phyloP scores from a whole-genome alignment of 2,888 invertebrate genomes.

The Cephus pygmeus region DNA sequence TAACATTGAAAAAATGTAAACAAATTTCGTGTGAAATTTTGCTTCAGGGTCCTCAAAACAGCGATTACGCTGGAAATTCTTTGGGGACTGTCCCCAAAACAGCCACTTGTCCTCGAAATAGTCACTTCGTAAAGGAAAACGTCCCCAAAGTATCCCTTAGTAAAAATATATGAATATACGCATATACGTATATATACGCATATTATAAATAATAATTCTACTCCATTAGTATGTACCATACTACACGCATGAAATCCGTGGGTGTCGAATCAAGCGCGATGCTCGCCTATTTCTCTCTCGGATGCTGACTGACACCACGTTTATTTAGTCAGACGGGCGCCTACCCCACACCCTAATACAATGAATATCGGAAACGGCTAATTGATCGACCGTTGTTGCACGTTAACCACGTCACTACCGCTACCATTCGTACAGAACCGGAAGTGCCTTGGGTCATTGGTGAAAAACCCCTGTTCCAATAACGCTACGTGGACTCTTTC shows the following conservation, averaged over 20 bases:
- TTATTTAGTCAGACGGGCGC: slow-evolving; percentile 28
- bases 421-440: neutral
- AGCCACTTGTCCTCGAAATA: no score
- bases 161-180: neutral
- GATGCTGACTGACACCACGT: slow-evolving; percentile 5
- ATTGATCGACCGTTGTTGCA: slow-evolving; percentile 25
- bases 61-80: no score
- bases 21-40: no score
- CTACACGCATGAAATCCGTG: neutral
- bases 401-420: neutral
- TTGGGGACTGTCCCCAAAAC: no score
- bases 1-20: no score
- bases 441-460: neutral
- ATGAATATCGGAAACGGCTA: slow-evolving; percentile 33
- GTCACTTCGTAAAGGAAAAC: no score
- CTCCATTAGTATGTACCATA: neutral
- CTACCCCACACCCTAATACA: slow-evolving; percentile 23
- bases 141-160: no score
- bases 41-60: no score
- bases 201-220: neutral
- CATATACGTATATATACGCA: neutral
- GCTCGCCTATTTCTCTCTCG: slow-evolving; percentile 27
- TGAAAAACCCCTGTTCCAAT: neutral
- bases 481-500: neutral
- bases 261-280: slow-evolving; percentile 15